These are phyloP conservation scores for Phainopepla nitens DNA, from an alignment of 2,113 vertebrate species.

Conservation along the genomic window DNA sequence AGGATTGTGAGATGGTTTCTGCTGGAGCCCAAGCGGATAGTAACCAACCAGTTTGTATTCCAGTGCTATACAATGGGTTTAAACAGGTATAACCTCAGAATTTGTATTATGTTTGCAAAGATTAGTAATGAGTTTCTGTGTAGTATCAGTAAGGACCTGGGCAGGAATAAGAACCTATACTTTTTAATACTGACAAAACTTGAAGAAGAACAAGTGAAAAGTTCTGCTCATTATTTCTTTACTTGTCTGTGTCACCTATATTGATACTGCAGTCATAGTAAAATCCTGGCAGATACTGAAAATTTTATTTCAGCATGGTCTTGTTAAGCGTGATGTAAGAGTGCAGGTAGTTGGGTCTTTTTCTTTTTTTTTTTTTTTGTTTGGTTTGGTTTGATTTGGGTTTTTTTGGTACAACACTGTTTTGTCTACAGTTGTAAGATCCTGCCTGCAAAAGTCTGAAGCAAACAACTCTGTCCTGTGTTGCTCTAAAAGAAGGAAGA, in stretches of 20 bases:
- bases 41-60: not conserved
- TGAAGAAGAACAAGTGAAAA: not conserved
- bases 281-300: not conserved
- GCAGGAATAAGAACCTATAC: not conserved
- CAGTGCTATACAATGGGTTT: not conserved
- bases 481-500: not conserved
- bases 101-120: not conserved
- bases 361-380: too few relatives aligned
- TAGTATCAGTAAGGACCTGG: not conserved
- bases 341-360: not conserved
- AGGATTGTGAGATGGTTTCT: not conserved
- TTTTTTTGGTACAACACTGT: not conserved
- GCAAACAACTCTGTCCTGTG: not conserved
- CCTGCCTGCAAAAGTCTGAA: not conserved
- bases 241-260: not conserved
- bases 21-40: not conserved
- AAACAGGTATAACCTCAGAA: not conserved
- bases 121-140: not conserved
- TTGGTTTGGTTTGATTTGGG: too few relatives aligned
- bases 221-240: not conserved
- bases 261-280: not conserved
- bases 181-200: not conserved
- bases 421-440: not conserved
- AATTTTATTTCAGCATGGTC: not conserved
- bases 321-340: not conserved